Base-by-base conservation (phyloP, 2,797 vertebrate genomes). In the Myoxocephalus aenaeus region DNA sequence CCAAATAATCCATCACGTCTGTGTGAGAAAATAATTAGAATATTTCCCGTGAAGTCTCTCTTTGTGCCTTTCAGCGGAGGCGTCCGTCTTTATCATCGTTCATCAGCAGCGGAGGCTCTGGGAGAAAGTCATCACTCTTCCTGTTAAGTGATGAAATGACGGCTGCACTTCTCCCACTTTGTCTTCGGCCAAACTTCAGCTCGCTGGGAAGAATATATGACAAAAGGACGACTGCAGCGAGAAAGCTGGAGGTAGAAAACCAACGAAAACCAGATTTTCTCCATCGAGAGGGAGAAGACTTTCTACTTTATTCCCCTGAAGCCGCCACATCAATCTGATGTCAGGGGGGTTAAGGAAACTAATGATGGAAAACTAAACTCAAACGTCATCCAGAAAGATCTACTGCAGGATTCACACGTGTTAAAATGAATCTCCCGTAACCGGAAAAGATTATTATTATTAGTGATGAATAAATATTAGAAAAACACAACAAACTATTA, bases 1-100 rank as follows among this genome's bases (percentile, higher is more conserved):
- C 27, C 11, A 34, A 20, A 20, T 56, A 25, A 80, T 78, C 65
- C 69, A 71, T 79, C 83, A 53, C 4, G 27, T 70, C 64, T 14
- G 4, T n/a, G 25, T 20, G 32, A 14, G 44, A 29, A 53, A 75
- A 80, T 34, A 2, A 69, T 75, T 50, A n/a, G 57, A 67, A 56
- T 53, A 40, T 71, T 74, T 80, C 51, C 40, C 62, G n/a, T 40
- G 34, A 73, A 74, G 14, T 17, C 56, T 27, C n/a, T n/a, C 22
- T 18, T 54, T 44, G 8, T 15, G 53, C 76, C 58, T 68, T 9
- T 7, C 40, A 44, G 73, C 50, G 5, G 44, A 32, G 32, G 25
- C 50, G 32, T 68, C 54, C 1, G 12, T 67, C 70, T 69, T 59
- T 29, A 29, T 82, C n/a, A 38, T 34, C 66, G 53, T 70, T 36